These are phyloP conservation scores for Proctacanthus coquilletti DNA, from an alignment of 1,140 invertebrate genomes.

Conservation along the genomic window DNA sequence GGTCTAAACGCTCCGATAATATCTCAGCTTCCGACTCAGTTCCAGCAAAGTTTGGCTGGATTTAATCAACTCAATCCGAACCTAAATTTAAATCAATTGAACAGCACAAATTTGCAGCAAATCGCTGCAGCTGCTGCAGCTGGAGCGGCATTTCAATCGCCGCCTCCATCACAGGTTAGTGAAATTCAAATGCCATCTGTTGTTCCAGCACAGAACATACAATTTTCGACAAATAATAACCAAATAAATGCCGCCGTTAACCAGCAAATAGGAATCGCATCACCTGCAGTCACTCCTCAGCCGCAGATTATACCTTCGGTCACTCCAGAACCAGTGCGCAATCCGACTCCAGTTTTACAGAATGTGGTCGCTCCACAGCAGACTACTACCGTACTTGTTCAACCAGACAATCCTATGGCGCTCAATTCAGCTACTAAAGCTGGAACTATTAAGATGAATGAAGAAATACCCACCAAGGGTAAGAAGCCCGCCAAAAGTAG, in stretches of 20 bases:
- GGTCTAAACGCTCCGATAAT: conserved; percentile 17
- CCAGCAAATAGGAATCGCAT: not conserved
- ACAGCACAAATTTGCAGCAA: conserved; percentile 24
- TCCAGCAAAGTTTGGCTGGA: conserved; percentile 25
- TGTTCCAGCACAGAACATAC: conserved; percentile 3
- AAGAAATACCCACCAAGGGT: not conserved
- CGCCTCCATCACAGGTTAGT: conserved; percentile 11
- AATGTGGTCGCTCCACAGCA: conserved; percentile 7
- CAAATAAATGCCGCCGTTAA: too few species aligned
- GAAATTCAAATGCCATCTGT: conserved; percentile 1
- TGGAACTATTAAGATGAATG: not conserved
- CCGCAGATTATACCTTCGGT: conserved; percentile 21
- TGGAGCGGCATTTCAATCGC: conserved; percentile 18
- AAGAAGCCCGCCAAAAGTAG: not conserved
- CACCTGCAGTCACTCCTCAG: conserved; percentile 1
- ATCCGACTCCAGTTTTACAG: conserved; percentile 18
- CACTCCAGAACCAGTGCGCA: conserved; percentile 21
- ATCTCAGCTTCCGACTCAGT: conserved; percentile 24
- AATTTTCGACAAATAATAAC: conserved; percentile 4
- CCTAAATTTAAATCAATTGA: conserved; percentile 26
- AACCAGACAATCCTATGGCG: not conserved
- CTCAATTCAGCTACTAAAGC: not conserved
- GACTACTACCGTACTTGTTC: not conserved
- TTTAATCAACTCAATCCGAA: conserved; percentile 6
- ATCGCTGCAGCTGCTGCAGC: conserved; percentile 15